These are phyloP conservation scores for Acrobasis consociella DNA, from an alignment of 2,888 invertebrate species.

Conservation along the genomic window DNA sequence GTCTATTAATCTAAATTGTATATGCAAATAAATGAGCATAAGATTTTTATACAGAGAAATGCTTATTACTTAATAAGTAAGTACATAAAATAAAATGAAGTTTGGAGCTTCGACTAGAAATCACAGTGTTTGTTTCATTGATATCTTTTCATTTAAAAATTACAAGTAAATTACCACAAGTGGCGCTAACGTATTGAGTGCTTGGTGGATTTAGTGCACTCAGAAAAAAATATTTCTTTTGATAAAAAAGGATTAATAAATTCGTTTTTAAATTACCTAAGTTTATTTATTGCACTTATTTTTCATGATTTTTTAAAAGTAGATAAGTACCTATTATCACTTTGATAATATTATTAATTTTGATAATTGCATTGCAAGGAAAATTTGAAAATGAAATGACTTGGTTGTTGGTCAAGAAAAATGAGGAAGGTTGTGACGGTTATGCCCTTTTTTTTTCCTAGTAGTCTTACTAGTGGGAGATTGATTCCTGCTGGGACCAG, in stretches of 20 bases:
- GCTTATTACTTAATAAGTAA: conserved; percentile 59
- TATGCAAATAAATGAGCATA: conserved; percentile 14
- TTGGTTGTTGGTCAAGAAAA: too few species aligned
- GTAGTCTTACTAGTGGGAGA: too few species aligned
- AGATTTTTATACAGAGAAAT: conserved; percentile 56
- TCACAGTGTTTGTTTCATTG: conserved; percentile 61
- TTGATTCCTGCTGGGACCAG: too few species aligned
- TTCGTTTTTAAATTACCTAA: not conserved
- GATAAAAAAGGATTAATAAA: not conserved
- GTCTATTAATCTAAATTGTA: conserved; percentile 1
- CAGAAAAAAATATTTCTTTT: not conserved
- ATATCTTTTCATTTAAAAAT: conserved; percentile 10
- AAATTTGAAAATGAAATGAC: too few species aligned
- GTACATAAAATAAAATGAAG: conserved; percentile 52
- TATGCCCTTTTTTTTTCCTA: too few species aligned
- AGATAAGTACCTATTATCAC: too few species aligned
- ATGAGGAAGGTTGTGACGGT: too few species aligned
- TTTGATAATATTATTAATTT: too few species aligned
- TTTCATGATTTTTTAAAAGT: not conserved
- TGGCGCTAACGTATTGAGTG: too few species aligned
- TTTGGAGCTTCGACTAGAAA: conserved; percentile 70
- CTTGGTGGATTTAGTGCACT: too few species aligned
- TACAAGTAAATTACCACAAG: not conserved
- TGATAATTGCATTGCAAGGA: too few species aligned
- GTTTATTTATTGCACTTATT: not conserved